phyloP scores from a whole-genome alignment of 2,113 vertebrate species.

The Rhea pennata region DNA sequence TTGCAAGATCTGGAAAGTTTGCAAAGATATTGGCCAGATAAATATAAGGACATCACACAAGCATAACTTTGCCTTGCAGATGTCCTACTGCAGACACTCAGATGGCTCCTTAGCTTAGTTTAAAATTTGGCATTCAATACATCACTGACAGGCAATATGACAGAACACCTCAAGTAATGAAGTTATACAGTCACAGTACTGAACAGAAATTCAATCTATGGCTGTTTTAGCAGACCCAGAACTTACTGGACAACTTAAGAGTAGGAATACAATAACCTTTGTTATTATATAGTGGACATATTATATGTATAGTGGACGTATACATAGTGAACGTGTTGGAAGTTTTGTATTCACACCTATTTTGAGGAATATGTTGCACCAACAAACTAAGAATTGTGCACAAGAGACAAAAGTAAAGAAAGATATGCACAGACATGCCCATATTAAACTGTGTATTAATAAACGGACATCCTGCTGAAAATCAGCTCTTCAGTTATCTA shows the following conservation, averaged over 20 bases:
- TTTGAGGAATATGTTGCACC: neutral
- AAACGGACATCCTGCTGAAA: neutral
- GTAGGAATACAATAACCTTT: neutral
- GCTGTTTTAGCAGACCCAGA: neutral
- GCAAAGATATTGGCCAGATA: neutral
- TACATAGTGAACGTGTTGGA: neutral
- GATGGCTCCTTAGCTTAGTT: neutral
- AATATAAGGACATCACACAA: neutral
- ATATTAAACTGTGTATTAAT: neutral
- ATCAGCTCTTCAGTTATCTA: neutral
- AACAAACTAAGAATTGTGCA: neutral
- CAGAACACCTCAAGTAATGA: neutral
- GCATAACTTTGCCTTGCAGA: neutral
- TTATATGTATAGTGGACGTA: neutral
- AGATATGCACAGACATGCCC: neutral
- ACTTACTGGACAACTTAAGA: neutral
- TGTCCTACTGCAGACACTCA: neutral
- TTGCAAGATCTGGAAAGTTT: neutral
- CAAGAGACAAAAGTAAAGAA: neutral
- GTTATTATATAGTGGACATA: too few relatives aligned
- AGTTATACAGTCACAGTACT: neutral
- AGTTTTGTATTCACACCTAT: neutral
- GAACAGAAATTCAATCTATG: neutral
- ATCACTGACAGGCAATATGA: neutral
- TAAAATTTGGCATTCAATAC: neutral